Conservation (phyloP, 2,113 vertebrate species). For the Stigmatopora nigra region DNA sequence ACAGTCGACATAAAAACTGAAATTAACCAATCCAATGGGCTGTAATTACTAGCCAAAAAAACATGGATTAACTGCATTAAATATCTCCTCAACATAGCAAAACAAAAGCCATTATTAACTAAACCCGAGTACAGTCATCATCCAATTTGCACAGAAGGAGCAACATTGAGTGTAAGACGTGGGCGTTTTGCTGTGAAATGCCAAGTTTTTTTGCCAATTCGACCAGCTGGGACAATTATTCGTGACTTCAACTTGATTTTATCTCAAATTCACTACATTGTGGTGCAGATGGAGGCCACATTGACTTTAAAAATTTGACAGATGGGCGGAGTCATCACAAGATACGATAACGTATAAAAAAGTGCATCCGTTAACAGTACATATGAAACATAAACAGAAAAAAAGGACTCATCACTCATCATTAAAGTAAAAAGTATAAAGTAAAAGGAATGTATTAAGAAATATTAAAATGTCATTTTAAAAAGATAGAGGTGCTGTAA, state of each 20-base stretch:
- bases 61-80: too few species aligned
- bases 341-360: too few species aligned
- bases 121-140: not conserved
- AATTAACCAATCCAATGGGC: not conserved
- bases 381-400: too few species aligned
- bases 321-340: too few species aligned
- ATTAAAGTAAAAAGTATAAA: too few species aligned
- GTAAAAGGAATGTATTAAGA: too few species aligned
- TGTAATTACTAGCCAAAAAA: not conserved
- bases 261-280: constrained; percentile 5
- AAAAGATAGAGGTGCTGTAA: too few species aligned
- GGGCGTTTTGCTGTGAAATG: constrained; percentile 37
- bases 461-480: too few species aligned
- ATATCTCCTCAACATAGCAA: not conserved
- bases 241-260: constrained; percentile 18
- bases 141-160: not conserved
- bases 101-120: not conserved
- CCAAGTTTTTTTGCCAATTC: constrained; percentile 25
- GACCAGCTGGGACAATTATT: constrained; percentile 44
- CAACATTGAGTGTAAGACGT: not conserved
- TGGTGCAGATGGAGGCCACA: too few species aligned
- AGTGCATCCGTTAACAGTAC: too few species aligned
- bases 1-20: not conserved
- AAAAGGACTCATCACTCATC: too few species aligned
- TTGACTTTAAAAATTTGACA: too few species aligned